These are phyloP conservation scores for Polydrusus cervinus DNA, from an alignment of 2,888 invertebrate species.

Conservation along the genomic window DNA sequence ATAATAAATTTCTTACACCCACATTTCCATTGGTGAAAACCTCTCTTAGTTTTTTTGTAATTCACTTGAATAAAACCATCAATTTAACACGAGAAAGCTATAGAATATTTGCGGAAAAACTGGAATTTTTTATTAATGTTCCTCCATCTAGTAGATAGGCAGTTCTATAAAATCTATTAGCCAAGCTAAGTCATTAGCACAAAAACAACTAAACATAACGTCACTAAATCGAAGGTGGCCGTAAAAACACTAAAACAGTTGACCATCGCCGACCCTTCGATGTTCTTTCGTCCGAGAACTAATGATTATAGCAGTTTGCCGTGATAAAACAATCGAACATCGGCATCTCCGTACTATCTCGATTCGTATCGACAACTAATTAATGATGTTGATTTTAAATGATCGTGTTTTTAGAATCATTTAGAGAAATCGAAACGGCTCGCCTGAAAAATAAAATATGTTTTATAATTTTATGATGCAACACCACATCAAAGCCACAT, in stretches of 20 bases:
- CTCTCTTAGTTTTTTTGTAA: no score
- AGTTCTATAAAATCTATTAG: neutral
- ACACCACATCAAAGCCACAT: no score
- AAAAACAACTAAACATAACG: constrained; percentile 12
- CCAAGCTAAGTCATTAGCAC: neutral
- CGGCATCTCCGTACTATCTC: constrained; percentile 61
- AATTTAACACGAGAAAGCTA: no score
- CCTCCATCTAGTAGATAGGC: no score
- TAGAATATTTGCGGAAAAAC: no score
- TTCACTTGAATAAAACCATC: no score
- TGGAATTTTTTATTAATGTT: no score
- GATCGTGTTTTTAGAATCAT: neutral
- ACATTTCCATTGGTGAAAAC: no score
- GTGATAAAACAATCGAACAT: constrained; percentile 65
- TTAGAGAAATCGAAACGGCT: neutral
- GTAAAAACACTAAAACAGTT: constrained; percentile 49
- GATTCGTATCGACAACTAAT: constrained; percentile 66
- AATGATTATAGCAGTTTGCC: constrained; percentile 66
- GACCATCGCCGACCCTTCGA: constrained; percentile 54
- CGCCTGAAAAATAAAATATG: neutral
- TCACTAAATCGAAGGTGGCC: constrained; percentile 24
- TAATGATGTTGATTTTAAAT: constrained; percentile 40
- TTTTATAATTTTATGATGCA: no score
- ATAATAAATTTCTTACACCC: no score
- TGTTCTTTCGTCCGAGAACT: constrained; percentile 61